Evolutionary conservation across 2,797 vertebrate genomes (phyloP), one percentile per base, ranked within the genome.

Genomic region (Malurus splendens): DNA sequence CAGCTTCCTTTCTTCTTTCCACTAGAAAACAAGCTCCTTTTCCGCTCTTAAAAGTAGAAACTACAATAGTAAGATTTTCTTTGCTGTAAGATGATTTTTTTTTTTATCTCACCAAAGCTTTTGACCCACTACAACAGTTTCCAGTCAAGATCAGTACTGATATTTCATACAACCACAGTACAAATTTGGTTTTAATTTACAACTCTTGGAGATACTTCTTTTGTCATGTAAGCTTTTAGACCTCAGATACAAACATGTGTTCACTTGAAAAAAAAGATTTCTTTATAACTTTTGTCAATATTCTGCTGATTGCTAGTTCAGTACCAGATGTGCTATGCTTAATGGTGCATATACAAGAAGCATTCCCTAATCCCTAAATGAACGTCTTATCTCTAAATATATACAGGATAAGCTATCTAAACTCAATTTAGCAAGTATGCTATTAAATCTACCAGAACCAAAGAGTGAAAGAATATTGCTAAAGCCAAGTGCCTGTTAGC

Each of bases 311-410:
- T 96, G 96, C 96, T 95, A 95, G 96, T 95, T 96, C 96, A 86
- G 96, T 82, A 96, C 96, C 97, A 97, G 97, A 98, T 97, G 97
- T 96, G 96, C 95, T 95, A 60, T 95, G 96, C 94, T 96, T 98
- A 97, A 97, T 97, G 97, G 95, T 94, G 97, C 97, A 97, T 96
- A 97, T 92, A 97, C 93, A 96, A 97, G 96, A 60, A 97, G 91
- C 96, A 97, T 97, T 95, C 95, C 92, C 95, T 96, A 96, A 97
- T 97, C 96, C 96, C 97, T 97, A 97, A 97, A 97, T 97, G 97
- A 97, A 97, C 97, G 97, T 92, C 96, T 96, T 96, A 93, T 97
- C 96, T 96, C 97, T 96, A 97, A 98, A 97, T 97, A 97, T 96
- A 97, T 95, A 97, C 94, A 92, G 94, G 96, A 95, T 95, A 96